Conservation (phyloP, 2,797 vertebrate genomes). For the Sus cebifrons region DNA sequence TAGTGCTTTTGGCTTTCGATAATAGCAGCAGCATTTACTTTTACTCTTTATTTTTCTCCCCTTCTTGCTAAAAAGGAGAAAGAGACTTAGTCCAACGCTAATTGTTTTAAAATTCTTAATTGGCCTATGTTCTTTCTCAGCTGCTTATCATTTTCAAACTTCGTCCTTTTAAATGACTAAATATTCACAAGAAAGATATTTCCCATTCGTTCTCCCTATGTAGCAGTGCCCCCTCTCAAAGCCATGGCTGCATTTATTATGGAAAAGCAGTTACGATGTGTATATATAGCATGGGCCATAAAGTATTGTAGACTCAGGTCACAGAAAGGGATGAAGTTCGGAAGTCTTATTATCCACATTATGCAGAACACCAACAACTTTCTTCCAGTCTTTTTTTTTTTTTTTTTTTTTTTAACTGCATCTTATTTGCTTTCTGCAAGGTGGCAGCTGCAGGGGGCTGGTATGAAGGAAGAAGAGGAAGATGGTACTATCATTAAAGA, state of each 20-base stretch:
- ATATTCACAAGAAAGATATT: constrained; percentile 74
- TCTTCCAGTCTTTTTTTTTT: constrained; percentile 60
- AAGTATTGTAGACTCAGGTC: constrained; percentile 76
- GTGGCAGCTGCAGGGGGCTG: constrained; percentile 21
- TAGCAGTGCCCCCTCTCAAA: constrained; percentile 40
- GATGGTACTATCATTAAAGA: constrained; percentile 85
- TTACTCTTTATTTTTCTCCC: constrained; percentile 68
- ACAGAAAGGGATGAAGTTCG: constrained; percentile 72
- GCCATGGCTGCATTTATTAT: constrained; percentile 54
- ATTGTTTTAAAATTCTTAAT: constrained; percentile 84
- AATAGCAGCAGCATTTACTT: constrained; percentile 84
- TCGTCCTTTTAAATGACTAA: constrained; percentile 84
- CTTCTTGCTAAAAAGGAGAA: constrained; percentile 66
- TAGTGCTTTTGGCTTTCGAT: constrained; percentile 82
- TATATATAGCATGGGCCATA: neutral
- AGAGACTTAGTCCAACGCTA: constrained; percentile 76
- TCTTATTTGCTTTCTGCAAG: constrained; percentile 51
- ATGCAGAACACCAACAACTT: constrained; percentile 74
- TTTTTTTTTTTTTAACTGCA: constrained; percentile 52
- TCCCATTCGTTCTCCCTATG: constrained; percentile 68
- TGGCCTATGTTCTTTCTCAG: constrained; percentile 80
- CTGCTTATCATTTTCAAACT: constrained; percentile 80
- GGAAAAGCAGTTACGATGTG: constrained; percentile 65
- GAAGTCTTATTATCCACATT: constrained; percentile 70
- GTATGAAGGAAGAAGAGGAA: constrained; percentile 51